These are phyloP conservation scores for Melanchra persicariae DNA, from an alignment of 2,888 invertebrate genomes.

Conservation along the genomic window DNA sequence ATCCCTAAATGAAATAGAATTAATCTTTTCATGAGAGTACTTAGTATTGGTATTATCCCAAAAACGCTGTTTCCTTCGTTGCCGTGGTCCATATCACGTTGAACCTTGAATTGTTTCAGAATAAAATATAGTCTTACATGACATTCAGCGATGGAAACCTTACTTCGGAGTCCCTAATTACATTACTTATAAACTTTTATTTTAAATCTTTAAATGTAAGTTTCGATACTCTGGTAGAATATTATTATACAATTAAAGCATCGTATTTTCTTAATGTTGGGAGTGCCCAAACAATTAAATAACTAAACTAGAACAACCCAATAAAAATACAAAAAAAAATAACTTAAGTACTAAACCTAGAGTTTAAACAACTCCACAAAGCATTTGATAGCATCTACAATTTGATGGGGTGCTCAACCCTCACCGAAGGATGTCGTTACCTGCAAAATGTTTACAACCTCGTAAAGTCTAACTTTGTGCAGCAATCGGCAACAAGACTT, in stretches of 20 bases:
- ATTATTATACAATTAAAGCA: too few relatives aligned
- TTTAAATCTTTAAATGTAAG: too few relatives aligned
- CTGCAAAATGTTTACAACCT: constrained; percentile 69
- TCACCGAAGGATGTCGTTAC: constrained; percentile 58
- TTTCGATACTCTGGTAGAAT: too few relatives aligned
- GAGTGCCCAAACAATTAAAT: not conserved
- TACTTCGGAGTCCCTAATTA: too few relatives aligned
- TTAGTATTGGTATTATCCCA: not conserved
- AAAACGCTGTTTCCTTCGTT: too few relatives aligned
- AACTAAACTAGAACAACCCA: not conserved
- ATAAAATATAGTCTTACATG: too few relatives aligned
- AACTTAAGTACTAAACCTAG: not conserved
- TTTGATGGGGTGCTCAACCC: constrained; percentile 62
- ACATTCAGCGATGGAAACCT: too few relatives aligned
- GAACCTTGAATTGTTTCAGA: too few relatives aligned
- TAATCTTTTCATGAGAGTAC: not conserved
- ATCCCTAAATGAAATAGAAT: too few relatives aligned
- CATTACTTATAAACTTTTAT: too few relatives aligned
- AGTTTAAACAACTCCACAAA: constrained; percentile 30
- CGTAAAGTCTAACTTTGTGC: constrained; percentile 57
- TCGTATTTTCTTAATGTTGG: not conserved
- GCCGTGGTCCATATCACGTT: too few relatives aligned
- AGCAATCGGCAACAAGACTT: constrained; percentile 39
- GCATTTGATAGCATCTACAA: constrained; percentile 42
- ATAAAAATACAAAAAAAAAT: constrained; percentile 7